Evolutionary conservation across 2,797 vertebrate species (phyloP), one percentile per base, ranked within the genome.

Genomic region (Decapterus maruadsi): DNA sequence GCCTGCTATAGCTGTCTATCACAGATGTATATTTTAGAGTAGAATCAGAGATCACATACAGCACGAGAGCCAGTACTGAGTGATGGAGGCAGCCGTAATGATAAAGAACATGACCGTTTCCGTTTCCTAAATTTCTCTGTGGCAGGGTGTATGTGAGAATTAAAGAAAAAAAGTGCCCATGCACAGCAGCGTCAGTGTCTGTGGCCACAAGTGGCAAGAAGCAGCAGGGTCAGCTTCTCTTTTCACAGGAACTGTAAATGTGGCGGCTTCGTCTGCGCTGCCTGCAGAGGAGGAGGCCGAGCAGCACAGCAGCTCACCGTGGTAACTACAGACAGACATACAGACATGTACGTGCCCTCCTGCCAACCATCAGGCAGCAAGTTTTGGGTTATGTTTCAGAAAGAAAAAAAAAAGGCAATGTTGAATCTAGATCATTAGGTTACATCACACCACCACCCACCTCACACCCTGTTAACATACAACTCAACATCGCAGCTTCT

Each of bases 231-330:
- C 70, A 78, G 61, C 66, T 78, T 78, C 68, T 82, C 20, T 58
- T 87, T 83, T 75, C 31, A 83, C 78, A 88, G 83, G 71, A 89
- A 89, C 84, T 76, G 19, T 5, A 1, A 54, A 26, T 34, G 76
- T 51, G 61, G 58, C 10, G 57, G 51, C 51, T 17, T 43, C 54
- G 5, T n/a, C 4, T 60, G 58, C 31, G 42, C 58, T 31, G 57
- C 68, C 45, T 59, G 55, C 64, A 51, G 31, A 19, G 53, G 31
- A 2, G 7, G 20, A 80, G 63, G 58, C 34, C 26, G 54, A 48
- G 51, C 29, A 43, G 51, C 14, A 68, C 19, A 51, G 51, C 82
- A 72, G 19, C 53, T 43, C 29, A 34, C 14, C 1, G 4, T 8
- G 46, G 36, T 10, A 1, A 14, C 31, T 29, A 26, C 29, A 57